Evolutionary conservation across 2,888 invertebrate genomes (phyloP).

Genomic region (Tribolium freemani): DNA sequence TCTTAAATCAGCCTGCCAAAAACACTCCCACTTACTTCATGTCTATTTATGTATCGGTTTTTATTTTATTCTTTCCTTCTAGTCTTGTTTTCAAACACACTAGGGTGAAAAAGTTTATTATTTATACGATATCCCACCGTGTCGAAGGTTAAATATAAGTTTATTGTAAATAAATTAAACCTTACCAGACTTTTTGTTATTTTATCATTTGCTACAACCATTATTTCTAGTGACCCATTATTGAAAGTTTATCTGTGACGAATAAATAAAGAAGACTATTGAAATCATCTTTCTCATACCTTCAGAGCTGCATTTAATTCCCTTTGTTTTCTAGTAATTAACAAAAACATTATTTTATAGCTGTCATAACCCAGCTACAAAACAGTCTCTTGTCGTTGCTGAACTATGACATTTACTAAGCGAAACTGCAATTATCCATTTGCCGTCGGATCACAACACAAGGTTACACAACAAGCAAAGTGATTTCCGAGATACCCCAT

Average conservation of each 20-base stretch:
- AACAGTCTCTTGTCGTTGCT: slow-evolving; percentile 31
- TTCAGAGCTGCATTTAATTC: slow-evolving; percentile 22
- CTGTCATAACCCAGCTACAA: slow-evolving; percentile 32
- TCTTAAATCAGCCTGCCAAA: slow-evolving; percentile 58
- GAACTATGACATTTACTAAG: slow-evolving; percentile 40
- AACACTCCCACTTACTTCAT: slow-evolving; percentile 50
- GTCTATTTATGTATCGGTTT: slow-evolving; percentile 31
- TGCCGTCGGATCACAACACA: slow-evolving; percentile 36
- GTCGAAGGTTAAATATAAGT: not conserved
- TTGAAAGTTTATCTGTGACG: slow-evolving; percentile 27
- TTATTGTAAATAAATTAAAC: not conserved
- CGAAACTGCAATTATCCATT: slow-evolving; percentile 38
- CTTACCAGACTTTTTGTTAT: slow-evolving; percentile 15
- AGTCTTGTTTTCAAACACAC: not conserved
- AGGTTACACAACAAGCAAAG: slow-evolving; percentile 35
- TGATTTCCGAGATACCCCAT: slow-evolving; percentile 31
- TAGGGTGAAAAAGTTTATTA: slow-evolving; percentile 24
- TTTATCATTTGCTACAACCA: slow-evolving; percentile 18
- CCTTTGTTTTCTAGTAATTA: slow-evolving; percentile 33
- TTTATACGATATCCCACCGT: slow-evolving; percentile 6
- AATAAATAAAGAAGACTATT: slow-evolving; percentile 29
- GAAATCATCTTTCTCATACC: slow-evolving; percentile 31
- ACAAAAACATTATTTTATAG: slow-evolving; percentile 36
- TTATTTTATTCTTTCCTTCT: slow-evolving; percentile 11
- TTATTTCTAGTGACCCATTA: slow-evolving; percentile 18